Conservation (phyloP, 2,888 invertebrate genomes). For the Camptogramma bilineatum region DNA sequence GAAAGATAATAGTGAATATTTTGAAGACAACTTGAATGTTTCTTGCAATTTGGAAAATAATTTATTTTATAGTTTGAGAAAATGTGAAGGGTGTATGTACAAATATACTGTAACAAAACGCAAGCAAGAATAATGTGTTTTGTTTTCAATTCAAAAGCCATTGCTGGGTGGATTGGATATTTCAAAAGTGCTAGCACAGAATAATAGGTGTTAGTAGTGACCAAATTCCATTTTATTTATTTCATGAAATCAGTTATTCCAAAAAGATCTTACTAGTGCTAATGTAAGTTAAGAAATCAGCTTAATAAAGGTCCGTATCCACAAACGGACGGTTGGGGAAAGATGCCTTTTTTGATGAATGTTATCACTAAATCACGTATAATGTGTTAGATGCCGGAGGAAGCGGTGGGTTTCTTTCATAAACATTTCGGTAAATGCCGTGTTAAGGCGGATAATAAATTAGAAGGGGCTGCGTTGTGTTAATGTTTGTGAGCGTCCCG, state of each 20-base stretch:
- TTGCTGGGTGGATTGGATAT: too few relatives aligned
- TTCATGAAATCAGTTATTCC: not conserved
- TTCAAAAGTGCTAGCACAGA: too few relatives aligned
- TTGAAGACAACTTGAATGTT: too few relatives aligned
- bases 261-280: not conserved
- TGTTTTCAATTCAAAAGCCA: too few relatives aligned
- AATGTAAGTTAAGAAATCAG: slow-evolving; percentile 44
- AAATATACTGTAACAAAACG: too few relatives aligned
- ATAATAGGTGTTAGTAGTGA: too few relatives aligned
- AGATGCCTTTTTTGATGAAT: slow-evolving; percentile 65
- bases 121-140: too few relatives aligned
- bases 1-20: too few relatives aligned
- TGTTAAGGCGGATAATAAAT: slow-evolving; percentile 47
- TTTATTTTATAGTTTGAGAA: too few relatives aligned
- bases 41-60: too few relatives aligned
- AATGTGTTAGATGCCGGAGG: slow-evolving; percentile 57
- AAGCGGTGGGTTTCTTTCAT: slow-evolving; percentile 51
- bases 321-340: slow-evolving; percentile 38
- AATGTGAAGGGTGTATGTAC: too few relatives aligned
- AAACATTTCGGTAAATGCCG: slow-evolving; percentile 50
- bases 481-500: slow-evolving; percentile 41
- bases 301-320: slow-evolving; percentile 48
- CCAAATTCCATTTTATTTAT: too few relatives aligned
- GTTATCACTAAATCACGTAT: slow-evolving; percentile 67
- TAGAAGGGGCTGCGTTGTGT: slow-evolving; percentile 40